Evolutionary conservation across 2,888 invertebrate genomes (phyloP).

Genomic region (Sinopyrophorus schimmeli): DNA sequence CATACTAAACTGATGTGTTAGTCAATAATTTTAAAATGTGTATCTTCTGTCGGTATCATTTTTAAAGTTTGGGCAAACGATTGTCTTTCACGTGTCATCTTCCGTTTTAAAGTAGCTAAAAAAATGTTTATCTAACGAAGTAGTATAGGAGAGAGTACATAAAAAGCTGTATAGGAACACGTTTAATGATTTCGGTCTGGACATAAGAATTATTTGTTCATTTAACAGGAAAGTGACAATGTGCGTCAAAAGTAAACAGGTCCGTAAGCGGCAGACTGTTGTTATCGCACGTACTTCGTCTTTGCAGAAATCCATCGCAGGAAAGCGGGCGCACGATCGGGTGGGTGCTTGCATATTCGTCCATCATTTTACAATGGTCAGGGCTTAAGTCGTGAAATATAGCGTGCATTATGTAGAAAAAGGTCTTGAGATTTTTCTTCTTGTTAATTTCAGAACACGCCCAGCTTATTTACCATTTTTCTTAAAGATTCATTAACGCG

Average conservation of each 20-base stretch:
- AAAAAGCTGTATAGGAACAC: no score
- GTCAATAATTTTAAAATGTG: no score
- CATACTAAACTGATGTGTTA: no score
- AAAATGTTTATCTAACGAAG: no score
- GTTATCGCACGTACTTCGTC: conserved; percentile 57
- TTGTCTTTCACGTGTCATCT: no score
- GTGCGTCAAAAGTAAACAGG: conserved; percentile 28
- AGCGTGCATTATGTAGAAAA: conserved; percentile 7
- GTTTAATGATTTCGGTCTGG: conserved; percentile 11
- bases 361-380: conserved; percentile 31
- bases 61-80: no score
- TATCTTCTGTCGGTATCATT: no score
- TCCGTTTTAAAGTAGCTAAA: no score
- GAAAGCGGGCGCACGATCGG: conserved; percentile 51
- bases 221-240: conserved; percentile 25
- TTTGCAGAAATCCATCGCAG: conserved; percentile 54
- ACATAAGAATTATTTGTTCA: conserved; percentile 25
- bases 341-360: conserved; percentile 31
- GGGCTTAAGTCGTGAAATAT: conserved; percentile 26
- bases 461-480: no score
- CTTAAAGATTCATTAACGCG: no score
- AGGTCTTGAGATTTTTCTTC: background rate
- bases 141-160: no score
- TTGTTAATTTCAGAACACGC: no score
- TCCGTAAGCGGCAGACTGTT: conserved; percentile 44